phyloP scores from a whole-genome alignment of 2,888 invertebrate genomes.

The Hydriomena furcata region DNA sequence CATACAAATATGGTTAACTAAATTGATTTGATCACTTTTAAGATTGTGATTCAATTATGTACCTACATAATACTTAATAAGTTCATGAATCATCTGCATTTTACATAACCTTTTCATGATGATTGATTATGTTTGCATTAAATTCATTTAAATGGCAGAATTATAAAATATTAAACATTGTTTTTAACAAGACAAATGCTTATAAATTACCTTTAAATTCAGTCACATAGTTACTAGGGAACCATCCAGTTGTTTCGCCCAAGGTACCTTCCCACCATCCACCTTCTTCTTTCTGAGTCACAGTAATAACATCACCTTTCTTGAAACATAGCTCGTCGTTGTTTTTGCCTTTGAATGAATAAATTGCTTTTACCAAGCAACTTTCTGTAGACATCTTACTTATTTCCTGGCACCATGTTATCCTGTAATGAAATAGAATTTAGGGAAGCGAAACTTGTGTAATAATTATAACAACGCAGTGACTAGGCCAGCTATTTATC shows the following conservation, averaged over 20 bases:
- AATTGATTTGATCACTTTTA: too few relatives aligned
- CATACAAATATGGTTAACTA: too few relatives aligned
- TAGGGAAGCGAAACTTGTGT: background rate
- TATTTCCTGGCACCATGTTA: constrained; percentile 58
- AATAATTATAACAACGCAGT: background rate
- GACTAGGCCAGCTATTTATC: background rate
- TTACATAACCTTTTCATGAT: too few relatives aligned
- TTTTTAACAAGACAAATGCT: background rate
- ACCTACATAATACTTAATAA: too few relatives aligned
- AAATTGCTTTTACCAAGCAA: constrained; percentile 93
- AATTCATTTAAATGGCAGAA: too few relatives aligned
- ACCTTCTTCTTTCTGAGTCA: constrained; percentile 97
- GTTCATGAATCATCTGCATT: too few relatives aligned
- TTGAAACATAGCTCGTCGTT: constrained; percentile 98
- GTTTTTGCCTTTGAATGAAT: constrained; percentile 97
- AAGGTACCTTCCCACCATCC: constrained; percentile 99
- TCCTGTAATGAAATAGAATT: constrained; percentile 18
- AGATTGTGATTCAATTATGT: too few relatives aligned
- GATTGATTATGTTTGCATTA: too few relatives aligned
- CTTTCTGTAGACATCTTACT: constrained; percentile 84
- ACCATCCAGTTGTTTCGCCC: constrained; percentile 98
- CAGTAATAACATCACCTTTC: constrained; percentile 97
- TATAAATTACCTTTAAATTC: constrained; percentile 87
- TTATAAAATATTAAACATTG: too few relatives aligned
- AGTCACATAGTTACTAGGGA: constrained; percentile 98